Conservation (phyloP, 2,797 vertebrate species). For the Tadarida brasiliensis region DNA sequence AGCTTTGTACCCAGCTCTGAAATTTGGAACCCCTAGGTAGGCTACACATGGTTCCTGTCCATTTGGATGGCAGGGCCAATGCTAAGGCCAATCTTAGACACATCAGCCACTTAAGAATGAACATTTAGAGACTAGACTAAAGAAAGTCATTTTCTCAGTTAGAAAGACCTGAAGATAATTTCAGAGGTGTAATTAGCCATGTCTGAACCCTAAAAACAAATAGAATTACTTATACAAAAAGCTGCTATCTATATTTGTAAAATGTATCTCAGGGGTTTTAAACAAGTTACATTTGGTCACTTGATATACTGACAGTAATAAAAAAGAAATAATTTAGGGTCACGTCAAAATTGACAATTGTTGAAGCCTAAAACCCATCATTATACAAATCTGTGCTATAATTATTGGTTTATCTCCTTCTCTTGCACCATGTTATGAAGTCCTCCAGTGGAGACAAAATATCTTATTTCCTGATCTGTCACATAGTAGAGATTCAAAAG, state of each 20-base stretch:
- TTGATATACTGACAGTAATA: constrained; percentile 24
- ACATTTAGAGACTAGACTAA: neutral
- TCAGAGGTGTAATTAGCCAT: constrained; percentile 13
- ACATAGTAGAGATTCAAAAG: neutral
- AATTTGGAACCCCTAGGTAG: neutral
- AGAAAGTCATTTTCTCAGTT: neutral
- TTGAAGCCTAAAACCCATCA: constrained; percentile 5
- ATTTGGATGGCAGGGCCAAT: neutral
- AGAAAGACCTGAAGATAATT: constrained; percentile 4
- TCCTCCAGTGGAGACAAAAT: neutral
- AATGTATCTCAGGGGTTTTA: neutral
- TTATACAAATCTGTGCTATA: neutral
- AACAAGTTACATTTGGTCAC: neutral
- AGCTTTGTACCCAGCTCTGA: neutral
- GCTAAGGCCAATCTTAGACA: neutral
- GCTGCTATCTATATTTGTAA: neutral
- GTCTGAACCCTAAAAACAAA: neutral
- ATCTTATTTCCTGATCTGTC: neutral
- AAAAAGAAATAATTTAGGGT: neutral
- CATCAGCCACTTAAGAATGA: neutral
- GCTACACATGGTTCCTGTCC: neutral
- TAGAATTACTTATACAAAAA: constrained; percentile 40
- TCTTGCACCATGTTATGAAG: neutral
- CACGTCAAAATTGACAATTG: constrained; percentile 50
- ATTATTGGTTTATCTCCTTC: constrained; percentile 19